A percentile compares a stretch with the other conserved stretches of the same genome.
Evolutionary conservation across 2,888 invertebrate genomes (phyloP).

Genomic region (Melinopterus prodromus): DNA sequence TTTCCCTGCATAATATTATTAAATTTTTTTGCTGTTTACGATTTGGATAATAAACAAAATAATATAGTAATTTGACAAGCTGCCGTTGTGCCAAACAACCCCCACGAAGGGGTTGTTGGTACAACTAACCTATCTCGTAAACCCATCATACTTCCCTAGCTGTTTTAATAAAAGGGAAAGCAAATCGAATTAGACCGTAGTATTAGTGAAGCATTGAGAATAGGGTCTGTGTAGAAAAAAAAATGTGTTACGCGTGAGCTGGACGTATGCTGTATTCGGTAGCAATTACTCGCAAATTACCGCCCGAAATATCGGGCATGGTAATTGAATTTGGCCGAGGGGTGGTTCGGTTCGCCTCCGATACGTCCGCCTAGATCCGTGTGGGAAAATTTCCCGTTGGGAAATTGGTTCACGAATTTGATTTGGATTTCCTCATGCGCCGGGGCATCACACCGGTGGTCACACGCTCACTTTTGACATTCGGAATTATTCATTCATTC

Average conservation of each 20-base stretch:
- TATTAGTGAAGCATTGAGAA: not conserved
- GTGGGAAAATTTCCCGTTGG: not conserved
- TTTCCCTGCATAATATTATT: too few relatives aligned
- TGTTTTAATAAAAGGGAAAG: not conserved
- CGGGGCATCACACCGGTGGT: too few relatives aligned
- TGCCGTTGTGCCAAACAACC: too few relatives aligned
- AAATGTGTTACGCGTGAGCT: not conserved
- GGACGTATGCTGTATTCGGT: not conserved
- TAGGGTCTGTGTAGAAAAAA: not conserved
- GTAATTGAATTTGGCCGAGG: not conserved
- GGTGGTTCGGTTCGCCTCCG: not conserved
- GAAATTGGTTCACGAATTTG: not conserved
- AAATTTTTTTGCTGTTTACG: too few relatives aligned
- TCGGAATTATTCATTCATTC: too few relatives aligned
- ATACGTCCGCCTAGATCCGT: not conserved
- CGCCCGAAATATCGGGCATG: not conserved
- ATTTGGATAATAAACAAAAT: too few relatives aligned
- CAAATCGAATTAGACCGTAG: not conserved
- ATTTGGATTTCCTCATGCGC: not conserved
- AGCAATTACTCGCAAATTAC: conserved; percentile 4
- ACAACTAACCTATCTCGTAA: too few relatives aligned
- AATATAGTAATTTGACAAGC: too few relatives aligned
- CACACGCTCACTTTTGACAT: too few relatives aligned
- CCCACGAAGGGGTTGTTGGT: too few relatives aligned
- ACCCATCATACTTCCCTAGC: too few relatives aligned